Evolutionary conservation across 1,140 invertebrate genomes (phyloP).

Genomic region (Meloidogyne exigua): DNA sequence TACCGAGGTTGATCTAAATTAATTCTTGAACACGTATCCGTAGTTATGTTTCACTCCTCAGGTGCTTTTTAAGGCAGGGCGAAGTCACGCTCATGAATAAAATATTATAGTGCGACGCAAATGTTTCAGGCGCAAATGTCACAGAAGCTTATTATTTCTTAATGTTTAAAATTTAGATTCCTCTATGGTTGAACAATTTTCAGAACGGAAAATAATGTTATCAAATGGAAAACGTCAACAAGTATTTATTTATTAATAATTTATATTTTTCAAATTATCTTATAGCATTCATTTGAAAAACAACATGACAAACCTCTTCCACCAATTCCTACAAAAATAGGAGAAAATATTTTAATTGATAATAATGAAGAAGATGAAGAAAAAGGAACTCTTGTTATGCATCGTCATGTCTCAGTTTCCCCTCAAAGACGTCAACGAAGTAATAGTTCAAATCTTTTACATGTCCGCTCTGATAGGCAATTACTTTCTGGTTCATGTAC

Average conservation of each 20-base stretch:
- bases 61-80: too few relatives aligned
- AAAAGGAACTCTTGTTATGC: slow-evolving; percentile 44
- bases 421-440: slow-evolving; percentile 29
- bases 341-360: slow-evolving; percentile 65
- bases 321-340: slow-evolving; percentile 74
- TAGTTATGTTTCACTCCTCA: too few relatives aligned
- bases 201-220: neutral
- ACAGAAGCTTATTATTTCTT: too few relatives aligned
- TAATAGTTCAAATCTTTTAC: slow-evolving; percentile 35
- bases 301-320: slow-evolving; percentile 83
- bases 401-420: slow-evolving; percentile 29
- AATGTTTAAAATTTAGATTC: slow-evolving; percentile 6
- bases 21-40: too few relatives aligned
- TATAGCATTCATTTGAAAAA: slow-evolving; percentile 39
- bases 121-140: too few relatives aligned
- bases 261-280: neutral
- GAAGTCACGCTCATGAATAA: too few relatives aligned
- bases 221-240: neutral
- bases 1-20: too few relatives aligned
- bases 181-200: slow-evolving; percentile 17
- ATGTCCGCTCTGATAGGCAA: slow-evolving; percentile 11
- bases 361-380: slow-evolving; percentile 69
- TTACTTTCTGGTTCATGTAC: slow-evolving; percentile 25
- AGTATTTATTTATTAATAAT: slow-evolving; percentile 8
- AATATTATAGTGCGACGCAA: too few relatives aligned